Evolutionary conservation across 1,140 invertebrate species (phyloP), one percentile per base, ranked within the genome.

Genomic region (Heterodera carotae): DNA sequence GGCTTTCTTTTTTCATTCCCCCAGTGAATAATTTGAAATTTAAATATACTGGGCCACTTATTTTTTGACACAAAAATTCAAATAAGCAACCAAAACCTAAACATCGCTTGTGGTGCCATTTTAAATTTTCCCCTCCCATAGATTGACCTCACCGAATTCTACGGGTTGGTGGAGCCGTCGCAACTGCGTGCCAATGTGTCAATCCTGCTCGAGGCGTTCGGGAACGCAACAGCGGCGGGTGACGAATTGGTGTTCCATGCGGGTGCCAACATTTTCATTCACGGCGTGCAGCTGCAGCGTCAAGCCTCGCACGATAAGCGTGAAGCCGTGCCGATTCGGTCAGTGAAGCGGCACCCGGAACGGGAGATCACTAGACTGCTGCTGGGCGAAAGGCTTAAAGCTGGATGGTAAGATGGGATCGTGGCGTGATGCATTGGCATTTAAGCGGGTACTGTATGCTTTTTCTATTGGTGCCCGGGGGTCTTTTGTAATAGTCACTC

Each of bases 101-200:
- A n/a, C 2, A 0, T 10, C 7, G 31, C 27, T 10, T 10, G 39
- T 4, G 34, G 27, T 25, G n/a, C n/a, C n/a, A n/a, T 29, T 31
- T 5, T 10, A 4, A 71, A 33, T 56, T 75, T 75, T 67, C 10
- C n/a, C n/a, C n/a, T n/a, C n/a, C n/a, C n/a, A 15, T 7, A 87
- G 85, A 62, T 87, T 25, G 85, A 87, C 71, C 80, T 87, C 18
- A 85, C 86, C 53, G 78, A 83, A 73, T 85, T 88, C 69, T 69
- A 68, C 64, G 71, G 71, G 4, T 7, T 74, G 25, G 56, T 62
- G 27, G 69, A 81, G 15, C 29, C 59, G 53, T 70, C 82, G n/a
- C 76, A 82, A 69, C 78, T 87, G 31, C 59, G 75, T 22, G 86
- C 81, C 12, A 86, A 87, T 70, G 73, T 86, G 10, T 80, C 82